Conservation (phyloP, 2,888 invertebrate species). For the Lasiommata megera region DNA sequence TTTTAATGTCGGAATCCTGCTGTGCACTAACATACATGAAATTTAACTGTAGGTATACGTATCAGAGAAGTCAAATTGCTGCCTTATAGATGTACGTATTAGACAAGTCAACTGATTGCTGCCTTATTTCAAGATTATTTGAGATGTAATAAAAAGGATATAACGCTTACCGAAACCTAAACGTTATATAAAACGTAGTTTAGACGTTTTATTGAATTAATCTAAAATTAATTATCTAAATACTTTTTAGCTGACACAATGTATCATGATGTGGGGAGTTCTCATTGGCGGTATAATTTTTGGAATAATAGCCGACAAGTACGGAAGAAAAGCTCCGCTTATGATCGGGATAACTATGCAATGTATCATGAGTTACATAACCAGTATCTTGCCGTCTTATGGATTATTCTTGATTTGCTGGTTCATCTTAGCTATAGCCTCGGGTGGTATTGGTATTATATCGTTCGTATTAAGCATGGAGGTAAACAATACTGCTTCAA, state of each 20-base stretch:
- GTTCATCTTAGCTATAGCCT: constrained; percentile 81
- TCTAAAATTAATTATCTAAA: too few species aligned
- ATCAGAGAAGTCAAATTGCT: too few species aligned
- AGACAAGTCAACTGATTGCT: too few species aligned
- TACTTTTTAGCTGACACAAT: constrained; percentile 80
- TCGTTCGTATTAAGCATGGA: constrained; percentile 86
- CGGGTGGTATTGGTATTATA: constrained; percentile 83
- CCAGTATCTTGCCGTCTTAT: constrained; percentile 78
- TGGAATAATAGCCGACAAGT: constrained; percentile 82
- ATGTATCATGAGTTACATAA: constrained; percentile 70
- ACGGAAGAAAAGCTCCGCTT: constrained; percentile 82
- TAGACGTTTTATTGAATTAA: too few species aligned
- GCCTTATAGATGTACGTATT: too few species aligned
- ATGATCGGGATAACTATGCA: constrained; percentile 80
- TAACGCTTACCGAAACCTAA: too few species aligned
- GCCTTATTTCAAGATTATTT: too few species aligned
- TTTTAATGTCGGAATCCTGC: too few species aligned
- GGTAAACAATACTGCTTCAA: constrained; percentile 49
- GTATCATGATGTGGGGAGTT: constrained; percentile 83
- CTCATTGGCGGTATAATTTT: constrained; percentile 82
- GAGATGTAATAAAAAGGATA: too few species aligned
- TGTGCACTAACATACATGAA: too few species aligned
- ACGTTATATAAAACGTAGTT: too few species aligned
- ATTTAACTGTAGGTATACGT: too few species aligned
- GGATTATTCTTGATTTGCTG: constrained; percentile 76